Evolutionary conservation across 2,888 invertebrate species (phyloP).

Genomic region (Campoplex capitator): DNA sequence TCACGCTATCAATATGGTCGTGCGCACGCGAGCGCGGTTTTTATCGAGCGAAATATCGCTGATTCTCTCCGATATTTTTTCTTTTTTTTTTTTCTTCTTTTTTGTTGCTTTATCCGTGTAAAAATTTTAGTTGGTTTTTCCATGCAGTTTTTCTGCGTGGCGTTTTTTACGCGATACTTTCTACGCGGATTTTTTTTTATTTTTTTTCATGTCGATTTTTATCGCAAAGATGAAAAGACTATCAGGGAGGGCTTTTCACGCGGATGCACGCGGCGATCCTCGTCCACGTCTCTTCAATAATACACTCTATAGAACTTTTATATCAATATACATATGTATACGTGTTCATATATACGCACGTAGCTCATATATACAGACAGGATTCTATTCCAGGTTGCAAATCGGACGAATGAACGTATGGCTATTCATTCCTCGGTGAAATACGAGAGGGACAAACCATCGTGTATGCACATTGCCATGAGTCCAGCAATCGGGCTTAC

Average conservation of each 20-base stretch:
- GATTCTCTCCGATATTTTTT: conserved; percentile 68
- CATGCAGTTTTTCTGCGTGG: conserved; percentile 23
- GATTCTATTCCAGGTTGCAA: conserved; percentile 57
- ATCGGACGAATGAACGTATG: conserved; percentile 63
- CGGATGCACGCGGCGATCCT: conserved; percentile 61
- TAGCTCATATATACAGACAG: conserved; percentile 48
- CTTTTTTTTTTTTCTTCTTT: conserved; percentile 31
- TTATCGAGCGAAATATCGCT: conserved; percentile 76
- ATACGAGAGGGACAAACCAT: conserved; percentile 58
- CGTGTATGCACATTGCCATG: conserved; percentile 59
- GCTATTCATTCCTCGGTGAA: conserved; percentile 64
- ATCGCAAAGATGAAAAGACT: conserved; percentile 74
- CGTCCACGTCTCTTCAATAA: conserved; percentile 48
- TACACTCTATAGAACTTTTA: conserved; percentile 24
- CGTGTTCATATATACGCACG: conserved; percentile 10
- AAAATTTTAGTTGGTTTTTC: conserved; percentile 35
- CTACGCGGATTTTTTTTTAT: conserved; percentile 15
- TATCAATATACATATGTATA: background rate
- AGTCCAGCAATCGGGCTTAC: conserved; percentile 77
- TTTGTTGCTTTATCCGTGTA: conserved; percentile 19
- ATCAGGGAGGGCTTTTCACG: conserved; percentile 70
- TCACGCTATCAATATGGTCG: conserved; percentile 75
- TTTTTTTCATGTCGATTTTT: conserved; percentile 65
- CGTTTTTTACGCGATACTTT: conserved; percentile 30
- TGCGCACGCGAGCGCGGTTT: conserved; percentile 67